Conservation (phyloP, 30 jellyfish, hydroid and myxozoan species). For the Mastigias papua region DNA sequence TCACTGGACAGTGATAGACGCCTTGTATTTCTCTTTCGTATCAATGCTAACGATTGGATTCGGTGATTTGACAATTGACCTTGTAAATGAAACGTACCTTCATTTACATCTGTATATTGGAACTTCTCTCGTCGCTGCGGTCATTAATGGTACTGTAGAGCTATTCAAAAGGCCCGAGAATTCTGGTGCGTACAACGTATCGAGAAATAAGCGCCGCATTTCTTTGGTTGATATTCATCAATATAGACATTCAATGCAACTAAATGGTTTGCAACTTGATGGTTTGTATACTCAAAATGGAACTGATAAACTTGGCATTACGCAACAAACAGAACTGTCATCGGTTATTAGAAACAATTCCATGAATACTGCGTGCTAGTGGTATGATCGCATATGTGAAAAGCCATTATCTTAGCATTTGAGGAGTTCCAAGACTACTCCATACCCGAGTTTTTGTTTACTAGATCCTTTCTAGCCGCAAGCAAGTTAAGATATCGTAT, state of each 20-base stretch:
- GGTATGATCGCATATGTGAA: no score
- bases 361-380: no score
- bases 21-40: constrained; percentile 37
- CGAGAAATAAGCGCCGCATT: neutral
- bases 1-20: constrained; percentile 1
- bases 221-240: neutral
- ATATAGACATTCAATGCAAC: neutral
- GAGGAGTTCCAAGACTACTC: no score
- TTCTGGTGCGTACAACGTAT: neutral
- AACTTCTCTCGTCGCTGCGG: constrained; percentile 26
- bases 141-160: constrained; percentile 16
- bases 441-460: no score
- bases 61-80: constrained; percentile 34
- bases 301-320: neutral
- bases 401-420: no score
- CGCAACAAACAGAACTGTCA: neutral
- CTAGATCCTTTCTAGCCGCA: no score
- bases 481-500: no score
- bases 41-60: constrained; percentile 48
- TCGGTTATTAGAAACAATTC: neutral
- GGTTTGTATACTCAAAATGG: no score
- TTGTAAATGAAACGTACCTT: neutral
- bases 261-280: neutral
- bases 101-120: constrained; percentile 27
- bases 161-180: constrained; percentile 2